phyloP scores from a whole-genome alignment of 1,140 invertebrate species.

The Maniola jurtina region DNA sequence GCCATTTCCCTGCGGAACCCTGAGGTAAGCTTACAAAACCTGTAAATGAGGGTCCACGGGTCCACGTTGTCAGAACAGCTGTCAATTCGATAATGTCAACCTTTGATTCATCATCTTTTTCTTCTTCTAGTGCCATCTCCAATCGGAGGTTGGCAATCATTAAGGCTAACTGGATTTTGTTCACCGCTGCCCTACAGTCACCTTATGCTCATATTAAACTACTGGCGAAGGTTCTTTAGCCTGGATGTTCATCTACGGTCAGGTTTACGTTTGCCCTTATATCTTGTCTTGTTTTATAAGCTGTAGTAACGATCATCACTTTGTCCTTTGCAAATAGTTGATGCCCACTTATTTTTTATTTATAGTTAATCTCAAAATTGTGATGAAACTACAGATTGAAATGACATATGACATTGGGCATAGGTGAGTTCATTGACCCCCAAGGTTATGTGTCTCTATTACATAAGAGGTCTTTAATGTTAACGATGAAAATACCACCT shows the following conservation, averaged over 20 bases:
- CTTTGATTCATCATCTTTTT: background rate
- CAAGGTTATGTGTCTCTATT: background rate
- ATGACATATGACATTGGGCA: slow-evolving; percentile 5
- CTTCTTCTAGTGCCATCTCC: too few relatives aligned
- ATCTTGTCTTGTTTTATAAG: background rate
- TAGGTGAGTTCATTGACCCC: background rate
- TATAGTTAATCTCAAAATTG: background rate
- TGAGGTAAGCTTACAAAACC: too few relatives aligned
- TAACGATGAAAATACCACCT: slow-evolving; percentile 6
- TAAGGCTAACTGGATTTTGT: too few relatives aligned
- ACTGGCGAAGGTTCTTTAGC: too few relatives aligned
- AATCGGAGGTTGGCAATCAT: too few relatives aligned
- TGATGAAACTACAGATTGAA: background rate
- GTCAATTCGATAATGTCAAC: background rate
- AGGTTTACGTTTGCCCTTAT: too few relatives aligned
- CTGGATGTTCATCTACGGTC: too few relatives aligned
- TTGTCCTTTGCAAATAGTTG: slow-evolving; percentile 4
- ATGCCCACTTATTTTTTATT: background rate
- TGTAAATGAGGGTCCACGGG: too few relatives aligned
- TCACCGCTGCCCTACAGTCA: too few relatives aligned
- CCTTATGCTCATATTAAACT: too few relatives aligned
- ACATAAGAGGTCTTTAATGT: slow-evolving; percentile 6
- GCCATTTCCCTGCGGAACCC: too few relatives aligned
- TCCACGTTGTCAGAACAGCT: too few relatives aligned
- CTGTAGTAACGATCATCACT: background rate